Conservation (phyloP, 2,888 invertebrate species). For the Strigamia maritima region DNA sequence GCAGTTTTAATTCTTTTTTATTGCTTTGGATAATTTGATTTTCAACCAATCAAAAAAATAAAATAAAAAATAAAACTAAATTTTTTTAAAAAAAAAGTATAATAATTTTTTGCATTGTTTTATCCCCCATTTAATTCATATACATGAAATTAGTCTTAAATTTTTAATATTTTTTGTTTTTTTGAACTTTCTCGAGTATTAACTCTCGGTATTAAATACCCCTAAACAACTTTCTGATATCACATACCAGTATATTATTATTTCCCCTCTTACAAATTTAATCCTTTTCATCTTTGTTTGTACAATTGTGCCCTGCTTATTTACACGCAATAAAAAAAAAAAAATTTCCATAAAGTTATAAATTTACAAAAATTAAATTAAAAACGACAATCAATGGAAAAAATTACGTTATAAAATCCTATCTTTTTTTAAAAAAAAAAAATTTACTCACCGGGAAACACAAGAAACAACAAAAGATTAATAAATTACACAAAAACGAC, state of each 20-base stretch:
- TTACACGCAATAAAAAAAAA: background rate
- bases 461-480: background rate
- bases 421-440: no score
- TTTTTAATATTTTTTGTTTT: background rate
- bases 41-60: background rate
- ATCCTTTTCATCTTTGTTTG: background rate
- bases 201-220: conserved; percentile 22
- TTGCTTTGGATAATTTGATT: conserved; percentile 7
- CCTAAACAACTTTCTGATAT: background rate
- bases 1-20: background rate
- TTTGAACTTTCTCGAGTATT: conserved; percentile 8
- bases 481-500: background rate
- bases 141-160: background rate
- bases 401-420: no score
- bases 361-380: background rate
- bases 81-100: no score
- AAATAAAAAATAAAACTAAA: no score
- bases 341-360: no score
- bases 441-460: no score
- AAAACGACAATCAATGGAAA: no score
- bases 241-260: background rate
- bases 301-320: conserved; percentile 19
- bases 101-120: background rate
- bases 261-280: background rate
- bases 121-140: background rate